phyloP scores from a whole-genome alignment of 2,888 invertebrate genomes.

The Clistopyga incitator region DNA sequence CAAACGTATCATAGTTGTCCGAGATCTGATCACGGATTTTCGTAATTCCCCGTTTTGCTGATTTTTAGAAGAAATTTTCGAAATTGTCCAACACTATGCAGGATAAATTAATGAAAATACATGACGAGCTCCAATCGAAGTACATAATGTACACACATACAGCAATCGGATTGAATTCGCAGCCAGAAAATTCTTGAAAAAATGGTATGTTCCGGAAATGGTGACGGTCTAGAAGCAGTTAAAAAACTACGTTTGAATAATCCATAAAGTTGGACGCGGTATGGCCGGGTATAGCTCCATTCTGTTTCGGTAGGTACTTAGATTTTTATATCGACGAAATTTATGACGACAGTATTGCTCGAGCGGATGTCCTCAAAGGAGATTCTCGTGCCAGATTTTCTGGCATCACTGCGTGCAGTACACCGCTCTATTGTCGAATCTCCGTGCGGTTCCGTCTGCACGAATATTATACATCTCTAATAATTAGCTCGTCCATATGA shows the following conservation, averaged over 20 bases:
- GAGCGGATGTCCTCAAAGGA: conserved; percentile 63
- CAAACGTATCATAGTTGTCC: background rate
- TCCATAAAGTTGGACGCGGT: conserved; percentile 74
- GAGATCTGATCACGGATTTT: background rate
- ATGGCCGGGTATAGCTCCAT: conserved; percentile 70
- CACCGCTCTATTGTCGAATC: conserved; percentile 63
- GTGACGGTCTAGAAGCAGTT: conserved; percentile 75
- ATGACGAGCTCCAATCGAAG: conserved; percentile 34
- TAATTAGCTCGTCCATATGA: conserved; percentile 60
- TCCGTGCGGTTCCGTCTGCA: conserved; percentile 55
- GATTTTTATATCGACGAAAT: conserved; percentile 75
- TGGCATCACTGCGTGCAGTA: conserved; percentile 54
- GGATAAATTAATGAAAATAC: conserved; percentile 9
- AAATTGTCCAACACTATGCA: background rate
- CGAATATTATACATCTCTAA: conserved; percentile 48
- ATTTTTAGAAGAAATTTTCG: conserved; percentile 19
- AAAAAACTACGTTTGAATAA: conserved; percentile 76
- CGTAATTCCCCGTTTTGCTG: background rate
- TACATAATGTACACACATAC: conserved; percentile 59
- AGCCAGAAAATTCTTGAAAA: conserved; percentile 66
- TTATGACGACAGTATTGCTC: conserved; percentile 73
- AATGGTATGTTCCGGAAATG: conserved; percentile 76
- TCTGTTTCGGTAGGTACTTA: conserved; percentile 77
- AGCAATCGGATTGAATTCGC: conserved; percentile 26
- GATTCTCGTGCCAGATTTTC: conserved; percentile 67